Conservation (phyloP, 1,140 invertebrate species). For the Megathymus violae region DNA sequence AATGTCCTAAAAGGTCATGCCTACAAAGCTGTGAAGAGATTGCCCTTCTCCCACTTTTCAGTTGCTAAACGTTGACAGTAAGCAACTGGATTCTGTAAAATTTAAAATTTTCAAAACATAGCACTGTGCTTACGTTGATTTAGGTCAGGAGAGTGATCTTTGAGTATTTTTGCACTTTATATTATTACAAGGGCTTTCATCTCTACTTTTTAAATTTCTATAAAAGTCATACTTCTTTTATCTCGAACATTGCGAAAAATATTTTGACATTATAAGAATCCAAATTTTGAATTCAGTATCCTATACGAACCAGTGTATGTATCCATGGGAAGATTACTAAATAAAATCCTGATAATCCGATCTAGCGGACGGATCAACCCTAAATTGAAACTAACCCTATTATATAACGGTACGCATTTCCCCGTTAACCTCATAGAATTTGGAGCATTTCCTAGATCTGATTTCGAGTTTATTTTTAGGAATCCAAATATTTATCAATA, state of each 20-base stretch:
- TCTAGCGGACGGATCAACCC: conserved; percentile 41
- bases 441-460: conserved; percentile 42
- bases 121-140: no score
- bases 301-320: no score
- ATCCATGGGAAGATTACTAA: not conserved
- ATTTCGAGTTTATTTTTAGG: conserved; percentile 43
- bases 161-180: no score
- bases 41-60: not conserved
- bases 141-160: no score
- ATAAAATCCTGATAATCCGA: conserved; percentile 5
- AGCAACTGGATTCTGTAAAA: no score
- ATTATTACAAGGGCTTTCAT: no score
- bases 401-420: conserved; percentile 38
- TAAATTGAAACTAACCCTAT: conserved; percentile 39
- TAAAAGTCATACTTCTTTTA: no score
- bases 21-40: not conserved
- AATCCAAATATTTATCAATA: conserved; percentile 42
- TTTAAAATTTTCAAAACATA: no score
- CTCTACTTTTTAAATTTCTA: no score
- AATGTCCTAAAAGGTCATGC: not conserved
- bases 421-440: conserved; percentile 43
- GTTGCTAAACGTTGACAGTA: not conserved
- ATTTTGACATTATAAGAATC: not conserved
- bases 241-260: not conserved
- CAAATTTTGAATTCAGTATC: no score